Base-by-base conservation (phyloP, 2,888 invertebrate species). In the Coronaproctus castanopsis region DNA sequence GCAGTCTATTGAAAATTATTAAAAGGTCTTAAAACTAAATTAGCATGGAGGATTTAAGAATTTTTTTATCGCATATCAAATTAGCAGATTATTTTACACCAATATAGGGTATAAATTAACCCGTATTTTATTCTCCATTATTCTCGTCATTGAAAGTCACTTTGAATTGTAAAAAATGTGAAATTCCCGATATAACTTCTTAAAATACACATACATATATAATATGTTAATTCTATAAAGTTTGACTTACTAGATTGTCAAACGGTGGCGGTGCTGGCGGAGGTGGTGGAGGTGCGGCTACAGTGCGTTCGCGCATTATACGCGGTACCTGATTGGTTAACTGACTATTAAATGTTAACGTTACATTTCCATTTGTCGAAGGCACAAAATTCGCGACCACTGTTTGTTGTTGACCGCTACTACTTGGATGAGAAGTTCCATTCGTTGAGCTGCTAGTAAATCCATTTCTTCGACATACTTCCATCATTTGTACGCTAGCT, bases 401-500 rank as follows among this genome's bases (percentile, higher is more conserved):
- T 51, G 71, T 72, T 48, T 71, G 73, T 57, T 71, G 77, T 51
- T 75, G 73, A 61, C 71, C 73, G 62, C 71, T 70, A 36, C 72
- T 65, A 57, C 71, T 69, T 68, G 78, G 77, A 68, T 78, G 77
- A 68, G 79, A 77, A 36, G 74, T 66, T 63, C 69, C 67, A 21
- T 71, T 66, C 58, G 71, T 66, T 21, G 73, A 67, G 52, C 48
- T 59, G 24, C 55, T 55, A 21, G 24, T 36, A 48, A 51, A 59
- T 19, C 71, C 67, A 22, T 72, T 67, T 62, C 70, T 70, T 67
- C 82, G 72, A 72, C 84, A 77, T 67, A 79, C 79, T 57, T 96
- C 95, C 95, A 96, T 96, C 87, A 95, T 93, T 72, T 93, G 91
- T 20, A 95, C 91, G 68, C 91, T 91, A 21, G 93, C 90, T 74